These are phyloP conservation scores for Theristicus caerulescens DNA, from an alignment of 2,113 vertebrate genomes.

Conservation along the genomic window DNA sequence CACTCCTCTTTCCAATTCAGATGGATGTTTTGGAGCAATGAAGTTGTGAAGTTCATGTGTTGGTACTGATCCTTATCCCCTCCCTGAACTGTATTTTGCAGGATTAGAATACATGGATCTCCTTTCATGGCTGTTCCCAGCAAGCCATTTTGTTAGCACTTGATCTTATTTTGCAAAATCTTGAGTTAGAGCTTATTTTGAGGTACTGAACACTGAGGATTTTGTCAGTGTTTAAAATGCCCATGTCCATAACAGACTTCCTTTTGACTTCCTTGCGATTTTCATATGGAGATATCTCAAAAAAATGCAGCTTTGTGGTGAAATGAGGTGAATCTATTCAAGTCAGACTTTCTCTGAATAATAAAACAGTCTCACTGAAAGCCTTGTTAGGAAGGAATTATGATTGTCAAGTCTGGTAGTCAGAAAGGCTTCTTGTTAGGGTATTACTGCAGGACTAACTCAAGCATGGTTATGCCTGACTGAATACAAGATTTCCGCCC, in stretches of 20 bases:
- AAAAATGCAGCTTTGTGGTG: neutral
- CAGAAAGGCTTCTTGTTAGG: neutral
- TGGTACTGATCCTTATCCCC: neutral
- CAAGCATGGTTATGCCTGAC: constrained; percentile 1
- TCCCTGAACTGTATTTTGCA: neutral
- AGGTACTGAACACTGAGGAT: neutral
- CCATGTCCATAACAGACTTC: neutral
- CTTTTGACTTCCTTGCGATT: neutral
- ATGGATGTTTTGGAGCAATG: neutral
- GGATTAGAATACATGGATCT: neutral
- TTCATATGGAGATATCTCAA: neutral
- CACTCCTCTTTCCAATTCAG: neutral
- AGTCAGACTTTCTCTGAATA: neutral
- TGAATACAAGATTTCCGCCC: neutral
- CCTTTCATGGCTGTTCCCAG: neutral
- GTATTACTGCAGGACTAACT: neutral
- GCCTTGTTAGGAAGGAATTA: constrained; percentile 11
- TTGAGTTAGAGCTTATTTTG: neutral
- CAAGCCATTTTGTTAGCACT: neutral
- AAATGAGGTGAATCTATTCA: neutral
- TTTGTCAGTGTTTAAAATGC: neutral
- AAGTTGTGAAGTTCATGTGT: neutral
- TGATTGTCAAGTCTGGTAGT: neutral
- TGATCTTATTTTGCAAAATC: neutral
- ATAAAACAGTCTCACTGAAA: neutral